These are phyloP conservation scores for Meteorus colon DNA, from an alignment of 2,888 invertebrate genomes.

Conservation along the genomic window DNA sequence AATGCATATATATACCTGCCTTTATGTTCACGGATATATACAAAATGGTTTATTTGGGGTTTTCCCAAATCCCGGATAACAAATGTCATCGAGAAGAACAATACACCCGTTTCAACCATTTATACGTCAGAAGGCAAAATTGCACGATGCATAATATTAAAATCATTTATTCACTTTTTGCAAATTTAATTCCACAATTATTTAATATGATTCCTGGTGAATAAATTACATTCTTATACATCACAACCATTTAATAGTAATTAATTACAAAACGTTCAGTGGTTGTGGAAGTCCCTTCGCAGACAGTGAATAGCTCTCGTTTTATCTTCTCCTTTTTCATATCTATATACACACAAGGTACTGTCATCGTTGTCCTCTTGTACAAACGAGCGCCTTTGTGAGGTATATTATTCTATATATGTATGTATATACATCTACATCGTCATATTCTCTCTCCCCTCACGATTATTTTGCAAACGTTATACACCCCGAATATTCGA, in stretches of 20 bases:
- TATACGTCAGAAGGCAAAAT: neutral
- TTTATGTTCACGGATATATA: neutral
- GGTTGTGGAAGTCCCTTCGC: slow-evolving; percentile 66
- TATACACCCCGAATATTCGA: slow-evolving; percentile 49
- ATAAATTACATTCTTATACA: slow-evolving; percentile 55
- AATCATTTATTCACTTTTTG: neutral
- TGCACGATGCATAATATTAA: neutral
- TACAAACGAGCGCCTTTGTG: slow-evolving; percentile 57
- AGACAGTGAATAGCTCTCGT: slow-evolving; percentile 26
- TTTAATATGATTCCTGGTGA: neutral
- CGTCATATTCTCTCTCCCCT: slow-evolving; percentile 28
- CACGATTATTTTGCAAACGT: slow-evolving; percentile 32
- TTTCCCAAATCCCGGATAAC: neutral
- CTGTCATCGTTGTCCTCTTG: neutral
- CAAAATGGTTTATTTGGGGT: neutral
- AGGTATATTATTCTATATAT: neutral
- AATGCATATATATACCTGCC: neutral
- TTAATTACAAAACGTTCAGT: slow-evolving; percentile 72
- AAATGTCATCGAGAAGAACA: neutral
- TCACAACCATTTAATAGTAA: slow-evolving; percentile 70
- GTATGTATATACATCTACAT: slow-evolving; percentile 6
- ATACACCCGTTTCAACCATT: neutral
- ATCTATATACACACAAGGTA: neutral
- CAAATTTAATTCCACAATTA: slow-evolving; percentile 10
- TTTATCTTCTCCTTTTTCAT: slow-evolving; percentile 58